phyloP scores from a whole-genome alignment of 2,113 vertebrate genomes.

The Piprites chloris region DNA sequence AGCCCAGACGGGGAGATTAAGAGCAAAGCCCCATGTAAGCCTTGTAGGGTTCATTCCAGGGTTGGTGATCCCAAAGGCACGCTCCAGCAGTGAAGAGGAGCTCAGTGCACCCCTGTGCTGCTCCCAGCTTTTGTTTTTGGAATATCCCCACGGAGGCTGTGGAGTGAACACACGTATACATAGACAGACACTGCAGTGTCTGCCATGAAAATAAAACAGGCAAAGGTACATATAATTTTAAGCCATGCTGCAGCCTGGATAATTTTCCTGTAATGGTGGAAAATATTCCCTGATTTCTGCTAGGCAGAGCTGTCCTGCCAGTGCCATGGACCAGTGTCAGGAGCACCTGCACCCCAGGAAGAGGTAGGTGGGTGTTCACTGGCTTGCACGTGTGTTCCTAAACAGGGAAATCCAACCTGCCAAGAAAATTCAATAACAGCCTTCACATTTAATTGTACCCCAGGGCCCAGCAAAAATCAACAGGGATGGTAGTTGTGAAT shows the following conservation, averaged over 20 bases:
- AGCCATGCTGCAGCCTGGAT: neutral
- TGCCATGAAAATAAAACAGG: neutral
- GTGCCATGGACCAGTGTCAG: neutral
- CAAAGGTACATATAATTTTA: neutral
- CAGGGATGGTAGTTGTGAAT: neutral
- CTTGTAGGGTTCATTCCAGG: neutral
- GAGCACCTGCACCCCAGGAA: neutral
- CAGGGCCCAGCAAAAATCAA: constrained; percentile 16
- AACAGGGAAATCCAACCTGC: constrained; percentile 33
- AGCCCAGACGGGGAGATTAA: constrained; percentile 10
- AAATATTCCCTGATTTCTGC: neutral
- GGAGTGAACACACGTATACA: too few relatives aligned
- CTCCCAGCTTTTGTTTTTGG: neutral
- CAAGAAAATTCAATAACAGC: constrained; percentile 47
- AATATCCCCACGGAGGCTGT: too few relatives aligned
- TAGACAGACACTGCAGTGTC: neutral
- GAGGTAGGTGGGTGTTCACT: neutral
- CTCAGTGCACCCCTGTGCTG: neutral
- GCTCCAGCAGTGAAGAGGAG: neutral
- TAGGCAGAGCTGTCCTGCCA: neutral
- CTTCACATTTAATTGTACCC: constrained; percentile 27
- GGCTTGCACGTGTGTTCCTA: neutral
- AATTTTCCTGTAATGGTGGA: neutral
- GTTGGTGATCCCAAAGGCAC: neutral
- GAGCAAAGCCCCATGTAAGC: constrained; percentile 26